Evolutionary conservation across 2,113 vertebrate species (phyloP).

Genomic region (Dryoscopus gambensis): DNA sequence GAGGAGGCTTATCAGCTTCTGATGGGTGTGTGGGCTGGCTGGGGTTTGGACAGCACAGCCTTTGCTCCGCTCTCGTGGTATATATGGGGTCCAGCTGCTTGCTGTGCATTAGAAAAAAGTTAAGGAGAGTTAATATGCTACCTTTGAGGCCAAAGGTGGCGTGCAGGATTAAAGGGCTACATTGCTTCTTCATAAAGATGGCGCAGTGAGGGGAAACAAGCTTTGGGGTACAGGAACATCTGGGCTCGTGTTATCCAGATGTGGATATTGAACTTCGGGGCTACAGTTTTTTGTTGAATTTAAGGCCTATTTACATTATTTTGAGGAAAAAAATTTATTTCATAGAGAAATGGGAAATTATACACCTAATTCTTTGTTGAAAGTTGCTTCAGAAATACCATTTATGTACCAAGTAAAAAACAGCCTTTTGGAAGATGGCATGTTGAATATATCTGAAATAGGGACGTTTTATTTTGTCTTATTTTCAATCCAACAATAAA

Average conservation of each 20-base stretch:
- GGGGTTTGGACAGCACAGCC: neutral
- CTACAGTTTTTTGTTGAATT: neutral
- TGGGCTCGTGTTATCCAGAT: neutral
- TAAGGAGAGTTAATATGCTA: neutral
- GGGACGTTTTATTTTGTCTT: neutral
- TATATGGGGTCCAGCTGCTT: neutral
- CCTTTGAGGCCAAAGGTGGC: neutral
- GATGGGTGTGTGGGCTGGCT: neutral
- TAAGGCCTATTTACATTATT: neutral
- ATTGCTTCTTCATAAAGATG: neutral
- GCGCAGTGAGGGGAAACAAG: neutral
- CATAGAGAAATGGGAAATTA: neutral
- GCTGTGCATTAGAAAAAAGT: neutral
- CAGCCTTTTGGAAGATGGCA: neutral
- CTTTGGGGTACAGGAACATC: neutral
- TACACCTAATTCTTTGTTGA: neutral
- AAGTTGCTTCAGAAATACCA: neutral
- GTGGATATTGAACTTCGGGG: neutral
- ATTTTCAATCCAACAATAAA: neutral
- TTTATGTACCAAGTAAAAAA: neutral
- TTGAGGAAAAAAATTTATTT: neutral
- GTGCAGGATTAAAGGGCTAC: neutral
- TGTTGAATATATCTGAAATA: neutral
- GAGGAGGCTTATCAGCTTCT: neutral
- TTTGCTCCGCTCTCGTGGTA: accelerated